Percentiles rank a stretch among this genome's conserved stretches.
Evolutionary conservation across 37 sponge, comb jelly and placozoan species (phyloP).

Genomic region (Cliona cf. orientalis): DNA sequence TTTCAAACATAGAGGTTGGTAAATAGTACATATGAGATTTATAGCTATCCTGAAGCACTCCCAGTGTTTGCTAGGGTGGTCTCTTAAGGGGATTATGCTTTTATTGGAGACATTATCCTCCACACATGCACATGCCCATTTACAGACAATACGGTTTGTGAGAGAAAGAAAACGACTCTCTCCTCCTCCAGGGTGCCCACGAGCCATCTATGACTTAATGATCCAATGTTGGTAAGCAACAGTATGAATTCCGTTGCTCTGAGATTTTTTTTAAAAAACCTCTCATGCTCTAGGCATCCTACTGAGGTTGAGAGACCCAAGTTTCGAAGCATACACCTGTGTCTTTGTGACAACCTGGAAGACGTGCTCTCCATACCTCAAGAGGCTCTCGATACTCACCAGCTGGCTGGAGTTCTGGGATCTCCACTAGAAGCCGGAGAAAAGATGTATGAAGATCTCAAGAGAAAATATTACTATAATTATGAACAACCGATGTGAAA

Average conservation of each 20-base stretch:
- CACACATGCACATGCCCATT: too few species aligned
- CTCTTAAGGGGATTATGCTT: too few species aligned
- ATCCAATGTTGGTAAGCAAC: slow-evolving; percentile 22
- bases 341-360: not conserved
- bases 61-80: too few species aligned
- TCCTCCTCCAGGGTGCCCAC: slow-evolving; percentile 32
- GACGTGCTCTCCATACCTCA: not conserved
- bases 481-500: too few species aligned
- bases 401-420: not conserved
- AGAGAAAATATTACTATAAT: too few species aligned
- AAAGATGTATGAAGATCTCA: slow-evolving; percentile 19
- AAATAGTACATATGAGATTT: not conserved
- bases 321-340: not conserved
- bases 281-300: slow-evolving; percentile 22
- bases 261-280: too few species aligned
- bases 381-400: not conserved
- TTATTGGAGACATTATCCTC: not conserved
- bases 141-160: not conserved
- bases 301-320: not conserved
- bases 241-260: not conserved
- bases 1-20: not conserved
- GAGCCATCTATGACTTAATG: slow-evolving; percentile 33
- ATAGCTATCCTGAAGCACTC: too few species aligned
- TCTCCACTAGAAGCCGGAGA: slow-evolving; percentile 15
- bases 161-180: slow-evolving; percentile 7